Base-by-base conservation (phyloP, 2,113 vertebrate genomes). In the Oceanodroma tethys region DNA sequence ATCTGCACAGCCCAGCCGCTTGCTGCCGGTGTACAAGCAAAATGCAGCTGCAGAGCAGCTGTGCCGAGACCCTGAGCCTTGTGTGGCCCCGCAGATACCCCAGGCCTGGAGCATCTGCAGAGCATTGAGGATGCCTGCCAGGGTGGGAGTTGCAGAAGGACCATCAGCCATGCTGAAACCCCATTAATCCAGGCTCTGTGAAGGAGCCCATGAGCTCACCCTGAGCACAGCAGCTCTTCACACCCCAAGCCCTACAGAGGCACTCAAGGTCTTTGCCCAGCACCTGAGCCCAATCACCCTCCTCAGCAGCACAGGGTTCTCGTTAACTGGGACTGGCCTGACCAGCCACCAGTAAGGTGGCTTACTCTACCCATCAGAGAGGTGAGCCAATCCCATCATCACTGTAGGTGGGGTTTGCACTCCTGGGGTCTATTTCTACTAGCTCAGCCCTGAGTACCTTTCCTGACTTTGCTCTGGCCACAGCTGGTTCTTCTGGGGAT, bases 41-140 rank as follows among this genome's bases (percentile, higher is more conserved):
- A 73, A 66, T 55, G 82, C 93, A 96, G 94, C 95, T 97, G 95
- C 75, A 74, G 8, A 88, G 3, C 91, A 95, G 67, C 94, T 95
- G 88, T 73, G 82, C 81, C 0, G 25, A 80, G 88, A 20, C 32
- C 73, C 75, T 3, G 47, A 80, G 79, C 81, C 43, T 7, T 4
- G 38, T 1, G 0, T 34, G 32, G n/a, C 52, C 68, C 42, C 34
- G 11, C 20, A 22, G 80, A 60, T 16, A 50, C 11, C 81, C 47
- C 62, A 36, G 15, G 10, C 7, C 29, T 42, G 76, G 32, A 59
- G 9, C 43, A 59, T 32, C 83, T 23, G 17, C 58, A 52, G 74
- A 71, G 43, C 30, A 6, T 1, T 12, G 22, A 19, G 55, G 63
- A 7, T 68, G 26, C 16, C 5, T 63, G 20, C 23, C 26, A 8